phyloP scores from a whole-genome alignment of 2,888 invertebrate species.

The Diabrotica balteata region DNA sequence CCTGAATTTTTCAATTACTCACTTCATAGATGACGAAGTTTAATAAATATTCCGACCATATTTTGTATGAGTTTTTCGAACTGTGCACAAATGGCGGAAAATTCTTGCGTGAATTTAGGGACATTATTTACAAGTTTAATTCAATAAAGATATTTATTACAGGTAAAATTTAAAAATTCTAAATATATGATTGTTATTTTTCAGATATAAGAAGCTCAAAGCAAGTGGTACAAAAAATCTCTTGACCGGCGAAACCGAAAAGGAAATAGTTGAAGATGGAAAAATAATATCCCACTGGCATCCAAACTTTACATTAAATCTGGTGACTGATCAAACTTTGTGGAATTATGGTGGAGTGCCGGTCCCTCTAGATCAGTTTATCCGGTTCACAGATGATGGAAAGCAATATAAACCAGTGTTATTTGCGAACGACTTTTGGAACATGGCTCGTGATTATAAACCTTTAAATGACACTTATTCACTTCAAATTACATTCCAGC shows the following conservation, averaged over 20 bases:
- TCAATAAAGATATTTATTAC: too few relatives aligned
- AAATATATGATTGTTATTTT: slow-evolving; percentile 23
- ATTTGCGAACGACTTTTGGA: slow-evolving; percentile 98
- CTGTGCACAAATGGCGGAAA: too few relatives aligned
- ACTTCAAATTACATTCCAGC: slow-evolving; percentile 81
- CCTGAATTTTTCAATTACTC: too few relatives aligned
- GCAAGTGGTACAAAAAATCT: slow-evolving; percentile 92
- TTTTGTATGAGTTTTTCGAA: too few relatives aligned
- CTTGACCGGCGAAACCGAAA: slow-evolving; percentile 87
- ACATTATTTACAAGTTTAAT: too few relatives aligned
- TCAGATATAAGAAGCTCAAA: slow-evolving; percentile 82
- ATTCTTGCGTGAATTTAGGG: too few relatives aligned
- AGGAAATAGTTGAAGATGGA: slow-evolving; percentile 79
- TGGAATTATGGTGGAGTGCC: slow-evolving; percentile 94
- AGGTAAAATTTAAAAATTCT: too few relatives aligned
- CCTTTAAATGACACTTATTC: slow-evolving; percentile 83
- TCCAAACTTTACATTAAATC: slow-evolving; percentile 94
- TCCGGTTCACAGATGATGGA: slow-evolving; percentile 86
- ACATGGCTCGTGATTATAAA: slow-evolving; percentile 92
- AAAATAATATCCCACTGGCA: slow-evolving; percentile 99
- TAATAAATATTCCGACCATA: too few relatives aligned
- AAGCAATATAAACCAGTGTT: slow-evolving; percentile 92
- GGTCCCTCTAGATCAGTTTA: slow-evolving; percentile 89
- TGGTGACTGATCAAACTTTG: slow-evolving; percentile 94
- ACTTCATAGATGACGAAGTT: too few relatives aligned